Conservation (phyloP, 2,113 vertebrate genomes). For the Microcebus lehilahytsara region DNA sequence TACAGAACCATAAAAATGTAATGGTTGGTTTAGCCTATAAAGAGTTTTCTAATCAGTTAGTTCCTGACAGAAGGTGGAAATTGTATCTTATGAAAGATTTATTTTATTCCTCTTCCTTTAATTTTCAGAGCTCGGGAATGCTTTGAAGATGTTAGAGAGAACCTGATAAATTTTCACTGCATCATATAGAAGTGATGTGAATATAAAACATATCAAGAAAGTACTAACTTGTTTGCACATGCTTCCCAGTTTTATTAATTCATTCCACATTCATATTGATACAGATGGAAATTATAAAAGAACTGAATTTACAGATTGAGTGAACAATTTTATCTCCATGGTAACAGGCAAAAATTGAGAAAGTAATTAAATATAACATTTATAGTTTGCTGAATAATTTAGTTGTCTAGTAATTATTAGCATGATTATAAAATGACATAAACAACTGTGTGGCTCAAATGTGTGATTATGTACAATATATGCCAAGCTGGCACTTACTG, state of each 20-base stretch:
- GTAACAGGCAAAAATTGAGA: slow-evolving; percentile 75
- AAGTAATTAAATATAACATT: slow-evolving; percentile 82
- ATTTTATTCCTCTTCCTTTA: slow-evolving; percentile 79
- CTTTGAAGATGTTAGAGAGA: slow-evolving; percentile 76
- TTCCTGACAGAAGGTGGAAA: slow-evolving; percentile 83
- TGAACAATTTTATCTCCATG: slow-evolving; percentile 71
- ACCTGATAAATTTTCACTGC: slow-evolving; percentile 80
- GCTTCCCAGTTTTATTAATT: slow-evolving; percentile 76
- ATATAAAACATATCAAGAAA: slow-evolving; percentile 66
- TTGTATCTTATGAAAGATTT: slow-evolving; percentile 77
- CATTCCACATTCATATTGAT: slow-evolving; percentile 69
- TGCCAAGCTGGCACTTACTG: slow-evolving; percentile 62
- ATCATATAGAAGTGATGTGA: slow-evolving; percentile 64
- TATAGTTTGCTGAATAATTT: slow-evolving; percentile 79
- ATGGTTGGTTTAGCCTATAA: slow-evolving; percentile 84
- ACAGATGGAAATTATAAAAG: slow-evolving; percentile 67
- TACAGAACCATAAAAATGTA: slow-evolving; percentile 83
- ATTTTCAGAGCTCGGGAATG: slow-evolving; percentile 77
- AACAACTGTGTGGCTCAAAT: slow-evolving; percentile 75
- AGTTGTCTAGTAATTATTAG: slow-evolving; percentile 80
- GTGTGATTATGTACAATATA: slow-evolving; percentile 75
- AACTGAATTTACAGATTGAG: slow-evolving; percentile 64
- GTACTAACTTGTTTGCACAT: slow-evolving; percentile 56
- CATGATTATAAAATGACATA: slow-evolving; percentile 79
- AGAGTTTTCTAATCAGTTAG: slow-evolving; percentile 85